A percentile compares a stretch with the other conserved stretches of the same genome.
Evolutionary conservation across 2,888 invertebrate genomes (phyloP).

Genomic region (Teinopalpus imperialis): DNA sequence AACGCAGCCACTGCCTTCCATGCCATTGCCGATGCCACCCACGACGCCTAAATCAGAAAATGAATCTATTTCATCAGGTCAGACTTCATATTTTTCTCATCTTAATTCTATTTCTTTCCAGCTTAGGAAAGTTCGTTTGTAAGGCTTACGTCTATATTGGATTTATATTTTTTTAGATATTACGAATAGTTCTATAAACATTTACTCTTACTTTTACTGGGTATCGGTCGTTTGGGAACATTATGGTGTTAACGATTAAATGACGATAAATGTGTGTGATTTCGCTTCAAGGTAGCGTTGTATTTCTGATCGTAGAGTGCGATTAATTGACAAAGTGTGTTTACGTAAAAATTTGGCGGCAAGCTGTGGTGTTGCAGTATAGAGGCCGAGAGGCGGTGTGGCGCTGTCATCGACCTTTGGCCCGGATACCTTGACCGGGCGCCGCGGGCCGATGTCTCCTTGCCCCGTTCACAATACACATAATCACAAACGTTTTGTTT

Average conservation of each 20-base stretch:
- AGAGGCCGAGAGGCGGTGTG: conserved; percentile 40
- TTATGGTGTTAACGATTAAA: no score
- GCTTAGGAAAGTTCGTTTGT: no score
- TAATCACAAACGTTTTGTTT: conserved; percentile 62
- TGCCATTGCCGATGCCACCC: conserved; percentile 75
- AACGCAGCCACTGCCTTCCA: conserved; percentile 78
- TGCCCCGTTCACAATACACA: conserved; percentile 57
- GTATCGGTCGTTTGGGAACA: no score
- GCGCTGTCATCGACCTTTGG: conserved; percentile 80
- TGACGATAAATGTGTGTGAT: no score
- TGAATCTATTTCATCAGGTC: conserved; percentile 80
- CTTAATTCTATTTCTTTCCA: no score
- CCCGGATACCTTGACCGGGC: conserved; percentile 81
- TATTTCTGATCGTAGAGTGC: conserved; percentile 3
- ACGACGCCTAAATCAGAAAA: conserved; percentile 79
- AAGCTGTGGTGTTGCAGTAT: conserved; percentile 41
- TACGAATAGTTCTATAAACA: no score
- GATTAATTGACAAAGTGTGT: conserved; percentile 14
- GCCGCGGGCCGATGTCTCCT: conserved; percentile 64
- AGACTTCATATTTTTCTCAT: conserved; percentile 37
- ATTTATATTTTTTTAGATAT: no score
- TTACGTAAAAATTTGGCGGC: conserved; percentile 57
- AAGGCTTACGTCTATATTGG: no score
- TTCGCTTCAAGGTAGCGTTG: background rate
- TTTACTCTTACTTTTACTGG: no score